phyloP scores from a whole-genome alignment of 2,113 vertebrate genomes.

The Sceloporus undulatus region DNA sequence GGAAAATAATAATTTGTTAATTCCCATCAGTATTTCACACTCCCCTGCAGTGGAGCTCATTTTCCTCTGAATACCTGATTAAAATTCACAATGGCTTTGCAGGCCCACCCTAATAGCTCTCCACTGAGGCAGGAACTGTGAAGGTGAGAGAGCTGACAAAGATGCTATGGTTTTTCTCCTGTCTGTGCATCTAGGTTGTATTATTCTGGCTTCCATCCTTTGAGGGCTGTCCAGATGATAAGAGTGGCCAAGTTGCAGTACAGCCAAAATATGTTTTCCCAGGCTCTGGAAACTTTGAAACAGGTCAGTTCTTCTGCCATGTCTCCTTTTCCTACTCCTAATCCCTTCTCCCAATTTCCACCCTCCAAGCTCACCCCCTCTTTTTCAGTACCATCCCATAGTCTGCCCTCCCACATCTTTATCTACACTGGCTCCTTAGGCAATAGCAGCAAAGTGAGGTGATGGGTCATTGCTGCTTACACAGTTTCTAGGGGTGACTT shows the following conservation, averaged over 20 bases:
- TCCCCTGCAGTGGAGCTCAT: slow-evolving; percentile 59
- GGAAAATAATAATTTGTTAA: slow-evolving; percentile 54
- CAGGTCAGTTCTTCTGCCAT: slow-evolving; percentile 80
- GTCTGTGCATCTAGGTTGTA: slow-evolving; percentile 81
- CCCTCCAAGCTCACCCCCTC: not conserved
- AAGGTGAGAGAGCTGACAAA: slow-evolving; percentile 60
- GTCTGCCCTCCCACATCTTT: slow-evolving; percentile 14
- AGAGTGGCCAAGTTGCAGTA: slow-evolving; percentile 93
- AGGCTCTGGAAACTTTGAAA: slow-evolving; percentile 87
- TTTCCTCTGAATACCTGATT: slow-evolving; percentile 67
- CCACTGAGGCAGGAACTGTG: slow-evolving; percentile 34
- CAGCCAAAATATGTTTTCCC: slow-evolving; percentile 80
- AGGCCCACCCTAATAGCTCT: slow-evolving; percentile 55
- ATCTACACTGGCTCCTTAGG: slow-evolving; percentile 28
- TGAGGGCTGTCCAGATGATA: slow-evolving; percentile 89
- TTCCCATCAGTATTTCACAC: slow-evolving; percentile 55
- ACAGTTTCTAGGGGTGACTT: slow-evolving; percentile 34
- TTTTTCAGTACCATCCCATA: not conserved
- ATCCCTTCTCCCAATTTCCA: not conserved
- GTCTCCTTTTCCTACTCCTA: fast-evolving
- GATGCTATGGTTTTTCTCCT: slow-evolving; percentile 52
- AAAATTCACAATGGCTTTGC: slow-evolving; percentile 61
- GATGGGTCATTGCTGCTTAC: slow-evolving; percentile 31
- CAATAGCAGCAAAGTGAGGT: slow-evolving; percentile 10
- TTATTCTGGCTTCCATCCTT: slow-evolving; percentile 88